phyloP scores from a whole-genome alignment of 2,113 vertebrate genomes.

The Perccottus glenii region DNA sequence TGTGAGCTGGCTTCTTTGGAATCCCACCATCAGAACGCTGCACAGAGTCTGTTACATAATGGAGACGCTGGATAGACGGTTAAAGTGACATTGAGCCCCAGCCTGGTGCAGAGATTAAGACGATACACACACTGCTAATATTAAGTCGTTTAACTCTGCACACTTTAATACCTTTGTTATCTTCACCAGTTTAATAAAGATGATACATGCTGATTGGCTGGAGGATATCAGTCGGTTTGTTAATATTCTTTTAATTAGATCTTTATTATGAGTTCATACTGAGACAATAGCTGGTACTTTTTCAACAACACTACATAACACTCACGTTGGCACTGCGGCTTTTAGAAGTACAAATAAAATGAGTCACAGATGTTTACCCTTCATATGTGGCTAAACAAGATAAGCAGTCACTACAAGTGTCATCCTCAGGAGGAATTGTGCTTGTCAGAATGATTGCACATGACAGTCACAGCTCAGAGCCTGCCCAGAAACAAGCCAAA shows the following conservation, averaged over 20 bases:
- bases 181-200: neutral
- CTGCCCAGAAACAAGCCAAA: too few relatives aligned
- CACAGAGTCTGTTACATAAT: conserved; percentile 15
- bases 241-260: neutral
- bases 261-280: neutral
- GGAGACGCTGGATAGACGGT: conserved; percentile 10
- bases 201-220: neutral
- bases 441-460: too few relatives aligned
- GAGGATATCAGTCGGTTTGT: neutral
- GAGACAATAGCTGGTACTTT: too few relatives aligned
- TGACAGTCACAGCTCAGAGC: too few relatives aligned
- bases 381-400: too few relatives aligned
- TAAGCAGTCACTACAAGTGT: too few relatives aligned
- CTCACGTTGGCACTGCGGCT: too few relatives aligned
- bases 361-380: too few relatives aligned
- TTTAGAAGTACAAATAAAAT: too few relatives aligned
- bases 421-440: too few relatives aligned
- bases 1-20: neutral
- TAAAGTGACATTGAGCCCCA: conserved; percentile 13
- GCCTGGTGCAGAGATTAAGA: neutral
- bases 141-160: neutral
- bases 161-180: neutral
- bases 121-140: neutral
- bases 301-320: too few relatives aligned
- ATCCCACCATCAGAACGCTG: conserved; percentile 1